Evolutionary conservation across 2,888 invertebrate species (phyloP), one percentile per base, ranked within the genome.

Genomic region (Selenia dentaria): DNA sequence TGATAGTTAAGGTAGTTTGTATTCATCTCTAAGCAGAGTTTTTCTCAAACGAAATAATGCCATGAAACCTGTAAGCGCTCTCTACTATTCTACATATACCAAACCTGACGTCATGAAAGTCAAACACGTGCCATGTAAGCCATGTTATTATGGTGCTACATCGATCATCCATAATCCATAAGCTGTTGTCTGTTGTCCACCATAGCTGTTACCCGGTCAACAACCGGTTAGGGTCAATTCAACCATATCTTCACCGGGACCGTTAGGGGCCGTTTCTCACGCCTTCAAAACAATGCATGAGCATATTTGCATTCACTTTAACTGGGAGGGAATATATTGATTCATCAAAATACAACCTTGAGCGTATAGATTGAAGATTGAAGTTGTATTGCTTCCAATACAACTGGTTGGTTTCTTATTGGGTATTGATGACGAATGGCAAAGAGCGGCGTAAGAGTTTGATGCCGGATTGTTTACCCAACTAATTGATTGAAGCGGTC

Each of bases 261-360:
- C 67, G 71, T 71, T 70, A 71, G 56, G 48, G 58, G 54, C 62
- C 70, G 53, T 44, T 68, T 69, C 70, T 60, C 70, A 72, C 67
- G 68, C 54, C 40, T 35, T 35, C 44, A 55, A 57, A 57, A 61
- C 59, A 57, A 59, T 49, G 28, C 34, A 33, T 27, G 16, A 16
- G 27, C 18, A 22, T 43, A 35, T 50, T 44, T 44, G 28, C 51
- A 51, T 38, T 43, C 42, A 29, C 31, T 10, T 28, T 22, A 33
- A 45, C 28, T 29, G 24, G 11, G n/a, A 20, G 4, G 36, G n/a
- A 14, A 6, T 5, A 18, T 10, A 9, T 9, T 9, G 9, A 6
- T 12, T 3, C 11, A 25, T 18, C 6, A 37, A 32, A 32, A 6
- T 18, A 5, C 16, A 36, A 43, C 43, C 36, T 26, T 43, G n/a